Percentiles rank a stretch among this genome's conserved stretches.
phyloP scores from a whole-genome alignment of 1,140 invertebrate genomes.

The Drosophila aff. region DNA sequence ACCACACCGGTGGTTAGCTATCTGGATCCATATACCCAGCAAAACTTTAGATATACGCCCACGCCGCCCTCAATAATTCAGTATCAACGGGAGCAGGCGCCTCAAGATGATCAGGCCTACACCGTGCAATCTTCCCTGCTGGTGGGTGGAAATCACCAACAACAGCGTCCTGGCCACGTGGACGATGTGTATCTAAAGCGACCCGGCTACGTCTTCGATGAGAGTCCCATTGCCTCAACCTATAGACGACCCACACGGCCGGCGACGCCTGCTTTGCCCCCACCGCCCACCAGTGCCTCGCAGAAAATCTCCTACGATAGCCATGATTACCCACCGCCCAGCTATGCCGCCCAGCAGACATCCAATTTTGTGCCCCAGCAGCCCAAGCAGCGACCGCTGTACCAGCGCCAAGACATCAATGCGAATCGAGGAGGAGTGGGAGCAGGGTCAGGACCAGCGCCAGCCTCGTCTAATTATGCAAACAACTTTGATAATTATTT shows the following conservation, averaged over 20 bases:
- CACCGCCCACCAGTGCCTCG: conserved; percentile 40
- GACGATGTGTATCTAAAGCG: conserved; percentile 72
- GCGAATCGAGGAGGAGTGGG: conserved; percentile 51
- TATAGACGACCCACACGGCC: conserved; percentile 56
- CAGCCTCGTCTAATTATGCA: conserved; percentile 81
- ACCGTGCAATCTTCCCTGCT: conserved; percentile 79
- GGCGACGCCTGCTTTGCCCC: conserved; percentile 9
- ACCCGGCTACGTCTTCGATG: conserved; percentile 79
- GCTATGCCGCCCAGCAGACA: conserved; percentile 75
- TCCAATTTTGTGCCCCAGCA: conserved; percentile 74
- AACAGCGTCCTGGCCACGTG: conserved; percentile 26
- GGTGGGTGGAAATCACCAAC: conserved; percentile 59
- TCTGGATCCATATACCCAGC: conserved; percentile 77
- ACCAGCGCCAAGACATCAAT: conserved; percentile 71
- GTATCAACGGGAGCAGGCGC: conserved; percentile 54
- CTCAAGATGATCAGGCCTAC: conserved; percentile 63
- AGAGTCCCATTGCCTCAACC: conserved; percentile 45
- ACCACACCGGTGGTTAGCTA: conserved; percentile 78
- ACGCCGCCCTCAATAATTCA: conserved; percentile 50
- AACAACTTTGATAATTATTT: conserved; percentile 85
- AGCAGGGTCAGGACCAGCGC: conserved; percentile 18
- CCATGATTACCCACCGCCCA: conserved; percentile 82
- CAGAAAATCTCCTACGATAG: conserved; percentile 82
- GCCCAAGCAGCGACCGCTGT: conserved; percentile 52
- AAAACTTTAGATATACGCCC: conserved; percentile 71